Conservation (phyloP, 2,888 invertebrate genomes). For the Blastobasis lacticolella region DNA sequence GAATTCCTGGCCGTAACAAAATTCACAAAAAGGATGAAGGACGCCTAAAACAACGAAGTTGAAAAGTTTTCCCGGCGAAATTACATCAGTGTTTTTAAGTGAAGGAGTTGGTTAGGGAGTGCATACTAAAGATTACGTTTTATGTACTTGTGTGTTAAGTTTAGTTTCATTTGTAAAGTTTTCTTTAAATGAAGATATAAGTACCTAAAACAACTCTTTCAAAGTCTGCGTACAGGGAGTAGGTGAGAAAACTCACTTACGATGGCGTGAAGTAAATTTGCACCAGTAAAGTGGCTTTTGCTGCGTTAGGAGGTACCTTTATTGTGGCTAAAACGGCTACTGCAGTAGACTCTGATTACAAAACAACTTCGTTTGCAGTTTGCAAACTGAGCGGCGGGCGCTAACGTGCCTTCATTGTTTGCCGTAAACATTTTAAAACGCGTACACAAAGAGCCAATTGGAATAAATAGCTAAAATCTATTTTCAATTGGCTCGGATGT, state of each 20-base stretch:
- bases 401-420: conserved; percentile 12
- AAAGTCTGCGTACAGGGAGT: conserved; percentile 1
- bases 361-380: conserved; percentile 7
- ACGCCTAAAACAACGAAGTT: no score
- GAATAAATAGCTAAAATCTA: background rate
- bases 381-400: conserved; percentile 1
- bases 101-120: no score
- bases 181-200: no score
- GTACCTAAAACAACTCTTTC: background rate
- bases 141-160: no score
- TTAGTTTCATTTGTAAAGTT: no score
- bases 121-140: no score
- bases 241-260: conserved; percentile 5
- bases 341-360: conserved; percentile 10
- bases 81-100: no score
- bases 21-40: no score
- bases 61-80: no score
- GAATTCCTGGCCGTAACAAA: no score
- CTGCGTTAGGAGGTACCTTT: conserved; percentile 2
- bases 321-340: conserved; percentile 18
- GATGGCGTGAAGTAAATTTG: conserved; percentile 19
- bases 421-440: conserved; percentile 19
- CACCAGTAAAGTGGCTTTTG: conserved; percentile 30
- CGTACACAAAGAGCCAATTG: conserved; percentile 18
- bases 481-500: no score